A percentile compares a stretch with the other conserved stretches of the same genome.
phyloP scores from a whole-genome alignment of 2,888 invertebrate genomes.

The Lutraria lutraria region DNA sequence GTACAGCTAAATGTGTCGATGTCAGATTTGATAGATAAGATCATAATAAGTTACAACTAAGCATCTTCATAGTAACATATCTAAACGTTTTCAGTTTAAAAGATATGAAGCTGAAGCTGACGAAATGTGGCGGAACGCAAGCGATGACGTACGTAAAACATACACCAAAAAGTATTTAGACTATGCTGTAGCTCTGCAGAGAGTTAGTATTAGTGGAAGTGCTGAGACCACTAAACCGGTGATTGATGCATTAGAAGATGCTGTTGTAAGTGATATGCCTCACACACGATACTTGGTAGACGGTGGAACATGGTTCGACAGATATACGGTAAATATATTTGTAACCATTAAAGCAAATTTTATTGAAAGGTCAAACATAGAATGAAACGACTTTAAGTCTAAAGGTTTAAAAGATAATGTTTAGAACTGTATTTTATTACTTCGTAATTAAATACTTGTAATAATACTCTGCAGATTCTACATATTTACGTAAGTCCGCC shows the following conservation, averaged over 20 bases:
- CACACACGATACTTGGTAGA: slow-evolving; percentile 70
- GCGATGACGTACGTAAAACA: slow-evolving; percentile 61
- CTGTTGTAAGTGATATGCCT: slow-evolving; percentile 63
- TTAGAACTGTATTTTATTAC: too few relatives aligned
- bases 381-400: too few relatives aligned
- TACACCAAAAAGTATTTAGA: slow-evolving; percentile 66
- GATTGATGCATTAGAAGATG: slow-evolving; percentile 71
- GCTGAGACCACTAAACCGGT: slow-evolving; percentile 64
- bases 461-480: too few relatives aligned
- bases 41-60: too few relatives aligned
- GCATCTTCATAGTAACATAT: neutral
- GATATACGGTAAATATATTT: slow-evolving; percentile 30
- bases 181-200: slow-evolving; percentile 47
- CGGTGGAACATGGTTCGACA: slow-evolving; percentile 59
- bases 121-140: slow-evolving; percentile 69
- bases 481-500: too few relatives aligned
- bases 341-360: too few relatives aligned
- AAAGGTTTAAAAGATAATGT: too few relatives aligned
- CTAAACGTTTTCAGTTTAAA: slow-evolving; percentile 52
- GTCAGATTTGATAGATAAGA: too few relatives aligned
- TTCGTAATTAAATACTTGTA: too few relatives aligned
- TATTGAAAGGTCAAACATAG: too few relatives aligned
- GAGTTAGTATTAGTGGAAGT: slow-evolving; percentile 28
- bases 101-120: slow-evolving; percentile 63
- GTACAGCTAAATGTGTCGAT: too few relatives aligned